Percentiles rank a stretch among this genome's conserved stretches.
Conservation (phyloP, 2,888 invertebrate genomes). For the Macaria notata region DNA sequence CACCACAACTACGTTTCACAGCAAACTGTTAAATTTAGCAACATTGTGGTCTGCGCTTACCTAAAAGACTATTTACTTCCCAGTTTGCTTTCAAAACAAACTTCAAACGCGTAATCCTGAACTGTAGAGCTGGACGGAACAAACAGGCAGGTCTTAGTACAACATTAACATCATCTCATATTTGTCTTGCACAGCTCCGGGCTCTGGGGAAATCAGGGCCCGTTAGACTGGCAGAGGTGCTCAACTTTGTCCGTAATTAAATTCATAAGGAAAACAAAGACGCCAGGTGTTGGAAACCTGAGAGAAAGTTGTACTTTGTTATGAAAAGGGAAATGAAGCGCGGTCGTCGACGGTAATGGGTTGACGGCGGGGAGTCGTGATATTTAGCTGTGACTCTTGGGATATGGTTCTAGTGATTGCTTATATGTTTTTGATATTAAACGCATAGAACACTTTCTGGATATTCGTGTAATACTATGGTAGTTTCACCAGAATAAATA, state of each 20-base stretch:
- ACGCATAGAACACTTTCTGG: no score
- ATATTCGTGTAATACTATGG: no score
- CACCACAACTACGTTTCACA: no score
- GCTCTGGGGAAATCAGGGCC: constrained; percentile 24
- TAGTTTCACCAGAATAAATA: no score
- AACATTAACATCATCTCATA: constrained; percentile 1
- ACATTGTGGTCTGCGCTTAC: no score
- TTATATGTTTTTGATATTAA: no score
- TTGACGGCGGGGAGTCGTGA: constrained; percentile 8
- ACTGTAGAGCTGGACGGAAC: no score
- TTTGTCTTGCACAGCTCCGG: constrained; percentile 20
- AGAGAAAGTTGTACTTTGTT: constrained; percentile 17
- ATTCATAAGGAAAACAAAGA: constrained; percentile 32
- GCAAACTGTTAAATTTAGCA: no score
- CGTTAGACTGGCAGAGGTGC: constrained; percentile 24
- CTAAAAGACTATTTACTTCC: no score
- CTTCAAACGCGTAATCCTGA: no score
- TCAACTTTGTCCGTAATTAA: constrained; percentile 32
- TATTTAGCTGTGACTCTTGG: constrained; percentile 3
- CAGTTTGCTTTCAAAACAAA: no score
- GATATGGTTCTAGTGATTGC: background rate
- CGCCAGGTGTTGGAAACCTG: constrained; percentile 23
- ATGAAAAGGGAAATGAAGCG: constrained; percentile 21
- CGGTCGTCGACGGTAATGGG: constrained; percentile 12
- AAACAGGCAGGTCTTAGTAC: no score